Evolutionary conservation across 2,113 vertebrate species (phyloP).

Genomic region (Nyctereutes procyonoides): DNA sequence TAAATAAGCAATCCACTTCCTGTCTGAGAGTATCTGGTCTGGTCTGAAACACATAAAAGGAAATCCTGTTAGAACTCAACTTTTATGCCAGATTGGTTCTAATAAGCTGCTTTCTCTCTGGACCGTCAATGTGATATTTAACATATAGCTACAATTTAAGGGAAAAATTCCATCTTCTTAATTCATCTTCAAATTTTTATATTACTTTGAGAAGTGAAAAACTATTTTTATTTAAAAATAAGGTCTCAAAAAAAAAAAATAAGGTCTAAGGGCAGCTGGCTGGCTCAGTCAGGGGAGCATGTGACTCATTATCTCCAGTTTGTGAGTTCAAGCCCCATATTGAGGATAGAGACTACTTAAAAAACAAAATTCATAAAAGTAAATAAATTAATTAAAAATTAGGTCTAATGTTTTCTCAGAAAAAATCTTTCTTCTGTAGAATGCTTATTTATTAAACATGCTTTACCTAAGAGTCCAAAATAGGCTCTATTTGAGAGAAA

Average conservation of each 20-base stretch:
- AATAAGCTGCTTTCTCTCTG: not conserved
- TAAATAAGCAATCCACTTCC: not conserved
- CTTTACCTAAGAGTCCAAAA: not conserved
- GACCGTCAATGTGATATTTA: not conserved
- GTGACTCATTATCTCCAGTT: not conserved
- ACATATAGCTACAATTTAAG: not conserved
- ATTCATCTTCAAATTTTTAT: conserved; percentile 24
- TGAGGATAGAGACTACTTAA: not conserved
- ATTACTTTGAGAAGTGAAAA: conserved; percentile 23
- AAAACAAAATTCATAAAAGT: too few species aligned
- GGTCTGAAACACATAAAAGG: not conserved
- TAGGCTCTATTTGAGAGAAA: not conserved
- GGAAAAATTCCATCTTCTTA: not conserved
- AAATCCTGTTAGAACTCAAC: not conserved
- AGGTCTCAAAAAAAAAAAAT: not conserved
- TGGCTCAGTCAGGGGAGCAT: not conserved
- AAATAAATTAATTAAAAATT: not conserved
- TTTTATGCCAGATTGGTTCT: not conserved
- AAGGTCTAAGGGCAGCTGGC: not conserved
- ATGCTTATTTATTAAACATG: not conserved
- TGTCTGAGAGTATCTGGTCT: not conserved
- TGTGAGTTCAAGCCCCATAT: not conserved
- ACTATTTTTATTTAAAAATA: conserved; percentile 19
- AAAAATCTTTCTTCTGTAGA: not conserved
- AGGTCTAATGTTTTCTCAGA: not conserved